Conservation (phyloP, 2,888 invertebrate species). For the Trisateles emortualis region DNA sequence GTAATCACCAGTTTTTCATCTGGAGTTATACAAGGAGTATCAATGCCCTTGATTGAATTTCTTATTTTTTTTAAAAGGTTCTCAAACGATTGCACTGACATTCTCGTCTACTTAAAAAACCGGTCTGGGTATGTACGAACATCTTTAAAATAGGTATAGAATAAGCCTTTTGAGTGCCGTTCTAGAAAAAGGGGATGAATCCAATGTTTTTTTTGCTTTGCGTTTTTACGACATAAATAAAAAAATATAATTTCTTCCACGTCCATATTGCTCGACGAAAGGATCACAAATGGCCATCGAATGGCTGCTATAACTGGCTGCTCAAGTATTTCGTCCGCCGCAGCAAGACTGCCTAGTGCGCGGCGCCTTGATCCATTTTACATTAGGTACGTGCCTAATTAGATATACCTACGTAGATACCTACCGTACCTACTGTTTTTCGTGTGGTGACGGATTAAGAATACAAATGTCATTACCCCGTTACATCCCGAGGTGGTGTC, state of each 20-base stretch:
- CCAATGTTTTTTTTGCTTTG: conserved; percentile 43
- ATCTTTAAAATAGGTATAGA: too few relatives aligned
- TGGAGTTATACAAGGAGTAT: conserved; percentile 34
- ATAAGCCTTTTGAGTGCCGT: conserved; percentile 46
- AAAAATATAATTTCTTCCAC: conserved; percentile 43
- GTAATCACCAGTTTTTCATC: conserved; percentile 46
- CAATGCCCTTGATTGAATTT: conserved; percentile 13
- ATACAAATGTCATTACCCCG: too few relatives aligned
- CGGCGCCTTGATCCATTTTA: too few relatives aligned
- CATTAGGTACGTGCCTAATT: too few relatives aligned
- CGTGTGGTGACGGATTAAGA: too few relatives aligned
- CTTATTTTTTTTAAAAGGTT: conserved; percentile 35
- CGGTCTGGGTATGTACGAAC: conserved; percentile 43
- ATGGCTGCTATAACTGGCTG: conserved; percentile 47
- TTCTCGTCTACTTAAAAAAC: conserved; percentile 48
- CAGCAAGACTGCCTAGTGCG: conserved; percentile 30
- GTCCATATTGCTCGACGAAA: conserved; percentile 47
- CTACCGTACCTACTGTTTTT: too few relatives aligned
- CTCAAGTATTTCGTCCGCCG: conserved; percentile 30
- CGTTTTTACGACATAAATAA: conserved; percentile 44
- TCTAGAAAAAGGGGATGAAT: conserved; percentile 50
- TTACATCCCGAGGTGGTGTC: too few relatives aligned
- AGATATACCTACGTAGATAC: too few relatives aligned
- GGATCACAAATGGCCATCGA: conserved; percentile 41
- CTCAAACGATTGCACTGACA: conserved; percentile 44